Base-by-base conservation (phyloP, 2,113 vertebrate genomes). In the Chamaetylas fuelleborni region DNA sequence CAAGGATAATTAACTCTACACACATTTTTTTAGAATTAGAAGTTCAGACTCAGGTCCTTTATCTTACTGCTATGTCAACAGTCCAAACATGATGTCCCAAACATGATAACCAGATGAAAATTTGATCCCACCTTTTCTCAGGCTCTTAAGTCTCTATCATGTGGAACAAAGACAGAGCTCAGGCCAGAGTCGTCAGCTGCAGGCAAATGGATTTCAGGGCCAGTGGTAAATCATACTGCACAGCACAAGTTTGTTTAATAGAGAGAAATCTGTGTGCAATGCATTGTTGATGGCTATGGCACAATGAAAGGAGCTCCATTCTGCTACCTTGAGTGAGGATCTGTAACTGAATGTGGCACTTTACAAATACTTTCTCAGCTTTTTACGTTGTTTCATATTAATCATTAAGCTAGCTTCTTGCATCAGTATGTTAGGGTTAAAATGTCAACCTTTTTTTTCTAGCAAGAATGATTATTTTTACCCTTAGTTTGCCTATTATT, bases 351-450 rank as follows among this genome's bases (percentile, higher is more conserved):
- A 57, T 0, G 0, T 17, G 8, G 10, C 40, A 70, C 19, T 77
- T 58, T 16, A 20, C 33, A 90, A 86, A 80, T 45, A 64, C 6
- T 69, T 84, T 71, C n/a, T 79, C 64, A 90, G 53, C 3, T 58
- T 88, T 90, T 73, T 53, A 57, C 38, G 6, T 64, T 50, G 15
- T 33, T 90, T 65, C 31, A 43, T 47, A 65, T 86, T 34, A 80
- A 76, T 77, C 61, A 95, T 86, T 92, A 61, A 86, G 45, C 45
- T 93, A 81, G 28, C 20, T 77, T 83, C 71, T 82, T 81, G 47
- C 4, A 2, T 42, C 38, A 60, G 20, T 47, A 50, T 51, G 9
- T 50, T 65, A 57, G 58, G 34, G 74, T 77, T 78, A 88, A 90
- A 86, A 83, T 14, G 19, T 20, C 48, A 92, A 17, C 62, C 17